These are phyloP conservation scores for Tapirus indicus DNA, from an alignment of 2,797 vertebrate species.

Conservation along the genomic window DNA sequence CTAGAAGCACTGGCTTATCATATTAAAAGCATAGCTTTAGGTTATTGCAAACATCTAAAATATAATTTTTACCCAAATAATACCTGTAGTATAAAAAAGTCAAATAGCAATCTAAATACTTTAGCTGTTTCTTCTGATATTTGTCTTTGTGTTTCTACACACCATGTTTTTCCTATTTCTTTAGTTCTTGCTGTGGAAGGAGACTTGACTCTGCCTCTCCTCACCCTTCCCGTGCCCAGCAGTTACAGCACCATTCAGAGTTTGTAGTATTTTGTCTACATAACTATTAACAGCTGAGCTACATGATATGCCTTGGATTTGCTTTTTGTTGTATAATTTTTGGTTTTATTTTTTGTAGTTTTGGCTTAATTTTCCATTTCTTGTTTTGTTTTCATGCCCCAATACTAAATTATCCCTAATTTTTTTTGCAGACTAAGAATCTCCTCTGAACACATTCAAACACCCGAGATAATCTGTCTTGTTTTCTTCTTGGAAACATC, in stretches of 20 bases:
- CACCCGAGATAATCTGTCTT: background rate
- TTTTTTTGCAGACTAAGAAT: background rate
- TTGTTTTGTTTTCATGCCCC: background rate
- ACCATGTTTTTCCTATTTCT: background rate
- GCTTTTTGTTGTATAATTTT: background rate
- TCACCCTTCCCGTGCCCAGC: background rate
- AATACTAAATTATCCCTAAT: background rate
- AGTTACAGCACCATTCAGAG: background rate
- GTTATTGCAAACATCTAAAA: background rate
- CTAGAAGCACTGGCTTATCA: background rate
- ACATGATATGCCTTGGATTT: background rate
- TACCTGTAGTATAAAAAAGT: background rate
- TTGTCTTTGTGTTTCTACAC: background rate
- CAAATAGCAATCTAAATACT: background rate
- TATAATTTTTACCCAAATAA: background rate
- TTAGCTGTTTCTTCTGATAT: background rate
- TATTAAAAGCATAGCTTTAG: background rate
- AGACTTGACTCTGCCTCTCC: no score
- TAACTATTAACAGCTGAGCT: background rate
- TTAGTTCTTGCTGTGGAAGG: background rate
- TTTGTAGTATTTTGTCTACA: background rate
- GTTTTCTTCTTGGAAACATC: background rate
- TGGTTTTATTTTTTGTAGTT: background rate
- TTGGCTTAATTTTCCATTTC: background rate
- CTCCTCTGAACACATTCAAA: background rate